These are phyloP conservation scores for Formica aserva DNA, from an alignment of 2,888 invertebrate species.

Conservation along the genomic window DNA sequence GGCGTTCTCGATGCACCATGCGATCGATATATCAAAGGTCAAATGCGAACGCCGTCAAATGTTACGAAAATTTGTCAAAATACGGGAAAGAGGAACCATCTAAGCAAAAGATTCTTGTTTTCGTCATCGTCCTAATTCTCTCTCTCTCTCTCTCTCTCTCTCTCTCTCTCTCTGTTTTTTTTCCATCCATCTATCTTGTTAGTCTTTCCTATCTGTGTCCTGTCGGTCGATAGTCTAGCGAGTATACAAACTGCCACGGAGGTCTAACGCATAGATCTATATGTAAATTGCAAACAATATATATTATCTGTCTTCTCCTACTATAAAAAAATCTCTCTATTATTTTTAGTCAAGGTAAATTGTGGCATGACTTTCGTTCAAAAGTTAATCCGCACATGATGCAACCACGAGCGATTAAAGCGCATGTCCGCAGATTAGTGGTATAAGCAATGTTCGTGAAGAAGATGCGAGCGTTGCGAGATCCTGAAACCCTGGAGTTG, in stretches of 20 bases:
- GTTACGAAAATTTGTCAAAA: not conserved
- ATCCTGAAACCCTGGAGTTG: conserved; percentile 87
- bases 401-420: conserved; percentile 92
- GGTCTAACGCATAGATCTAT: not conserved
- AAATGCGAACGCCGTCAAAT: not conserved
- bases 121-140: not conserved
- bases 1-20: not conserved
- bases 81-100: not conserved
- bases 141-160: not conserved
- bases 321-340: not conserved
- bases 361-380: conserved; percentile 94
- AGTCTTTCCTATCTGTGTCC: not conserved
- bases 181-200: not conserved
- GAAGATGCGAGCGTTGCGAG: conserved; percentile 86
- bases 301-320: not conserved
- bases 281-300: not conserved
- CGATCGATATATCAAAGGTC: not conserved
- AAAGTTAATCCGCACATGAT: conserved; percentile 94
- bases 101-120: not conserved
- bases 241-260: not conserved
- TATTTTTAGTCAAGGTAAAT: conserved; percentile 91
- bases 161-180: not conserved
- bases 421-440: conserved; percentile 91
- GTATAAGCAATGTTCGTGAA: conserved; percentile 91
- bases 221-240: not conserved